Evolutionary conservation across 2,888 invertebrate genomes (phyloP).

Genomic region (Calliphora vomitoria): DNA sequence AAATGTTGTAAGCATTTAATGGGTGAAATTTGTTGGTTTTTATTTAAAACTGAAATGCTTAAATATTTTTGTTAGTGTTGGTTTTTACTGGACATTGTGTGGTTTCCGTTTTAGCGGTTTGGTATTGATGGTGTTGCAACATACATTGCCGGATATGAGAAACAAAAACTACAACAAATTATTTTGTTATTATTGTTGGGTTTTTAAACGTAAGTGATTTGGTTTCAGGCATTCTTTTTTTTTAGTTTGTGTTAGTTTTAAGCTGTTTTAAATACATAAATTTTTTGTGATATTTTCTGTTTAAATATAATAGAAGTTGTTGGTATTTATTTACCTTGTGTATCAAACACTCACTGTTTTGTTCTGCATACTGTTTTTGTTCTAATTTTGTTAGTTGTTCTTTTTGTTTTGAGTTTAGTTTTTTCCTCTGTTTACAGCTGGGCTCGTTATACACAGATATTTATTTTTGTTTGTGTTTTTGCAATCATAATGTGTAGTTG

Average conservation of each 20-base stretch:
- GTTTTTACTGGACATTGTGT: slow-evolving; percentile 25
- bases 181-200: not conserved
- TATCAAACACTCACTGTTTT: not conserved
- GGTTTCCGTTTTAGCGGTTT: slow-evolving; percentile 51
- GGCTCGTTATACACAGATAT: not conserved
- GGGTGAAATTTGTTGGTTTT: not conserved
- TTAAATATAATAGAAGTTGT: not conserved
- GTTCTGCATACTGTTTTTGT: not conserved
- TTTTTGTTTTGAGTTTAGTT: not conserved
- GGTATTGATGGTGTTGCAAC: slow-evolving; percentile 10
- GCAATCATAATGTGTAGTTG: not conserved
- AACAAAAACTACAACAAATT: slow-evolving; percentile 5
- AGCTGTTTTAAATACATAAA: not conserved
- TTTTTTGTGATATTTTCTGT: not conserved
- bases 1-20: not conserved
- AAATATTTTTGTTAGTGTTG: not conserved
- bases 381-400: not conserved
- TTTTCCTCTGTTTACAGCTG: not conserved
- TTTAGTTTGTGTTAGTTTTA: not conserved
- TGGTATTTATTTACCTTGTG: no score
- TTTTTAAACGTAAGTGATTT: slow-evolving; percentile 40
- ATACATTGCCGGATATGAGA: slow-evolving; percentile 31
- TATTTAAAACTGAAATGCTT: not conserved
- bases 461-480: not conserved
- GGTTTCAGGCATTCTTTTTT: slow-evolving; percentile 29